Conservation (phyloP, 2,888 invertebrate species). For the Lysandra bellargus region DNA sequence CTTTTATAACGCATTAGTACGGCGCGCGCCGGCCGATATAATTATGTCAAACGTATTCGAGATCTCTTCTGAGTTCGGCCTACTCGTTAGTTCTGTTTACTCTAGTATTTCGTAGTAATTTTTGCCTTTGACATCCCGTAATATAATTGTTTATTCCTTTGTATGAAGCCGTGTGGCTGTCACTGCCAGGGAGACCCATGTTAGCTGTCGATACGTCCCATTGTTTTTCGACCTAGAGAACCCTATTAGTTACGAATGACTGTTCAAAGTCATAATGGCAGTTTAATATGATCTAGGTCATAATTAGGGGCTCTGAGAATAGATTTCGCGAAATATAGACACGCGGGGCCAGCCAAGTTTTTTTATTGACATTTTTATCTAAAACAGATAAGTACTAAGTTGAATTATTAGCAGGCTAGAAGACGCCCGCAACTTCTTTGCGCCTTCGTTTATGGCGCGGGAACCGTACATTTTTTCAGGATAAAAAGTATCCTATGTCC, state of each 20-base stretch:
- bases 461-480: no score
- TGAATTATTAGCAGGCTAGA: no score
- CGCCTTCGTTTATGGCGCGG: no score
- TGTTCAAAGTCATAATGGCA: constrained; percentile 17
- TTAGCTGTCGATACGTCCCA: constrained; percentile 22
- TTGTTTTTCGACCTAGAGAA: constrained; percentile 12
- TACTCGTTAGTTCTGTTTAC: no score
- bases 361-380: background rate
- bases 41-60: no score
- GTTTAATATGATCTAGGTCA: background rate
- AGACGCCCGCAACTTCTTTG: no score
- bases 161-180: background rate
- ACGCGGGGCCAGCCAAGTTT: background rate
- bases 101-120: background rate
- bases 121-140: background rate
- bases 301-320: background rate
- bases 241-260: constrained; percentile 13
- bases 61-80: no score
- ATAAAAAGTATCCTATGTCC: no score
- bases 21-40: no score
- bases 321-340: background rate
- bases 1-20: no score
- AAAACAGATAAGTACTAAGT: no score
- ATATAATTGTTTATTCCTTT: background rate
- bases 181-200: background rate